These are phyloP conservation scores for Patagioenas fasciata DNA, from an alignment of 2,113 vertebrate species.

Conservation along the genomic window DNA sequence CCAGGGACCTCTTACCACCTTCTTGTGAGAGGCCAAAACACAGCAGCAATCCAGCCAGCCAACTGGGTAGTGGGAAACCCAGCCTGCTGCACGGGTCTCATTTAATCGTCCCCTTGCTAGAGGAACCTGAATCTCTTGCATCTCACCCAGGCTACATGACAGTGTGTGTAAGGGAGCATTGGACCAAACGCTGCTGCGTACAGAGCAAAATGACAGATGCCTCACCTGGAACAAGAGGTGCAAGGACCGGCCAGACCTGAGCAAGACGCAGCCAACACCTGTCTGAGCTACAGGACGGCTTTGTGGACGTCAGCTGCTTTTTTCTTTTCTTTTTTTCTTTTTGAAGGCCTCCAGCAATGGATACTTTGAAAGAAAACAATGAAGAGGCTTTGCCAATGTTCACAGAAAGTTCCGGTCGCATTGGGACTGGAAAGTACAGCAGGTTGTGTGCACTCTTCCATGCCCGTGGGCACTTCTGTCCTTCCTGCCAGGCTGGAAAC, in stretches of 20 bases:
- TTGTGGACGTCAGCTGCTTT: background rate
- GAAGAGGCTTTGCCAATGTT: background rate
- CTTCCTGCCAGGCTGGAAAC: background rate
- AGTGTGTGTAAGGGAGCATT: fast-evolving
- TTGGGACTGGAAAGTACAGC: background rate
- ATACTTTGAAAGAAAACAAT: background rate
- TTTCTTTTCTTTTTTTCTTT: background rate
- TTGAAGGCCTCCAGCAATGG: background rate
- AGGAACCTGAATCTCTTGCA: fast-evolving
- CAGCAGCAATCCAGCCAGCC: background rate
- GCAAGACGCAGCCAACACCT: background rate
- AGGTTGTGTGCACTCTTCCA: background rate
- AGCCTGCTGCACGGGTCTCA: fast-evolving
- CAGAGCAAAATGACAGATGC: background rate
- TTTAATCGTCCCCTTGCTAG: background rate
- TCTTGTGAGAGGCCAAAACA: background rate
- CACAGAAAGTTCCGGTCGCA: background rate
- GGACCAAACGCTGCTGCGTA: fast-evolving
- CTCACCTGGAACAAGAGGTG: background rate
- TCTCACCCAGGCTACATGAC: fast-evolving
- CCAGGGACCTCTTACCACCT: fast-evolving
- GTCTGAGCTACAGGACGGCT: background rate
- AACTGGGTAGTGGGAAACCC: background rate
- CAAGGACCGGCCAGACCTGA: fast-evolving
- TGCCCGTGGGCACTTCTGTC: background rate